A percentile compares a stretch with the other conserved stretches of the same genome.
Evolutionary conservation across 2,797 vertebrate species (phyloP).

Genomic region (Sebastes alutus): DNA sequence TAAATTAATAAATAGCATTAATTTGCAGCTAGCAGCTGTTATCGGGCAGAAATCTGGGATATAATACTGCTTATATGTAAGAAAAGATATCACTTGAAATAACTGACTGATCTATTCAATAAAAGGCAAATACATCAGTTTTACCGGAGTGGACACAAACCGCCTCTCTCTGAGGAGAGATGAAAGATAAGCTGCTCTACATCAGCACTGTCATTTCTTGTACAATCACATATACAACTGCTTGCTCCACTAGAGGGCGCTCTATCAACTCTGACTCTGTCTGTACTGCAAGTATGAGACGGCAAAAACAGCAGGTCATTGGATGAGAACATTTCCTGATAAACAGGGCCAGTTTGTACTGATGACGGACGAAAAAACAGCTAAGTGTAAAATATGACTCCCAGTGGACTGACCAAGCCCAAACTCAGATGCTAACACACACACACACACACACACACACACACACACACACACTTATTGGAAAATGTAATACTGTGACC

Average conservation of each 20-base stretch:
- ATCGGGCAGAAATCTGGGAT: neutral
- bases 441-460: conserved; percentile 4
- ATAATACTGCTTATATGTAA: neutral
- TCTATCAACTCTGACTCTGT: conserved; percentile 20
- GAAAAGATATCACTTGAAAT: neutral
- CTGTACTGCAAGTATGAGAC: conserved; percentile 23
- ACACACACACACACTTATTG: conserved; percentile 15
- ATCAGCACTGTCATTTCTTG: neutral
- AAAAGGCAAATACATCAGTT: neutral
- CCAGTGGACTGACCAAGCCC: conserved; percentile 36
- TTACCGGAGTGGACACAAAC: neutral
- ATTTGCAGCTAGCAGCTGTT: neutral
- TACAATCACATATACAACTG: neutral
- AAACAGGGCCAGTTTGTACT: neutral
- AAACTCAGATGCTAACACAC: conserved; percentile 8
- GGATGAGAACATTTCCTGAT: conserved; percentile 35
- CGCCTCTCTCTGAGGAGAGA: neutral
- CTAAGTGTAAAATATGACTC: conserved; percentile 46
- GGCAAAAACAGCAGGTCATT: conserved; percentile 50
- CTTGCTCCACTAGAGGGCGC: conserved; percentile 54
- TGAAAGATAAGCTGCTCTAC: neutral
- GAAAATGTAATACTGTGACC: conserved; percentile 34
- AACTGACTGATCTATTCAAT: neutral
- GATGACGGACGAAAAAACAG: conserved; percentile 11
- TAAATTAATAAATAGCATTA: neutral